phyloP scores from a whole-genome alignment of 2,888 invertebrate genomes.

The Coelopa pilipes region DNA sequence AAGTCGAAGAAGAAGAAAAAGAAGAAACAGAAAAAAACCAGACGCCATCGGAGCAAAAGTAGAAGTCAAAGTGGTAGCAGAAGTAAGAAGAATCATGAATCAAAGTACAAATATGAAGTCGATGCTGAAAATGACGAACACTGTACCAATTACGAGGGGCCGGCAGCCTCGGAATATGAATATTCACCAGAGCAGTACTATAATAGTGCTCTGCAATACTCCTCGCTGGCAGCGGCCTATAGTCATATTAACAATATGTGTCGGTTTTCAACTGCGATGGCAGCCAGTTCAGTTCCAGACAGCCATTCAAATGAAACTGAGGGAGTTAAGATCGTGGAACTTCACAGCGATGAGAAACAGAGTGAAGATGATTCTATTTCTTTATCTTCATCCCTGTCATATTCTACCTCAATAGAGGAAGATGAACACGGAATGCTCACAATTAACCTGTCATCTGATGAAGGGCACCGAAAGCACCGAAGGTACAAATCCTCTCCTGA shows the following conservation, averaged over 20 bases:
- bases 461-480: constrained; percentile 26
- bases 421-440: constrained; percentile 48
- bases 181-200: no score
- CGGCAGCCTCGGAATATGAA: no score
- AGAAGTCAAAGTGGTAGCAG: neutral
- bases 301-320: constrained; percentile 5
- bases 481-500: neutral
- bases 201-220: no score
- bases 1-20: neutral
- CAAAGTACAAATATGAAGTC: no score
- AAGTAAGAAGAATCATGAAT: neutral
- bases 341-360: constrained; percentile 11
- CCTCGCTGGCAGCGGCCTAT: constrained; percentile 51
- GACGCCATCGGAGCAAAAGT: neutral
- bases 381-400: constrained; percentile 42
- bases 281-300: constrained; percentile 22
- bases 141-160: no score
- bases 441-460: constrained; percentile 51
- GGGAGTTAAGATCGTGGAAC: neutral
- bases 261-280: constrained; percentile 36
- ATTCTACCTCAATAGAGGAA: constrained; percentile 39
- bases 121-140: no score
- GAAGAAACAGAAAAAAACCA: neutral
- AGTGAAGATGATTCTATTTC: constrained; percentile 33
- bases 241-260: constrained; percentile 44